Percentiles rank a stretch among this genome's conserved stretches.
Evolutionary conservation across 2,113 vertebrate species (phyloP).

Genomic region (Ictalurus punctatus): DNA sequence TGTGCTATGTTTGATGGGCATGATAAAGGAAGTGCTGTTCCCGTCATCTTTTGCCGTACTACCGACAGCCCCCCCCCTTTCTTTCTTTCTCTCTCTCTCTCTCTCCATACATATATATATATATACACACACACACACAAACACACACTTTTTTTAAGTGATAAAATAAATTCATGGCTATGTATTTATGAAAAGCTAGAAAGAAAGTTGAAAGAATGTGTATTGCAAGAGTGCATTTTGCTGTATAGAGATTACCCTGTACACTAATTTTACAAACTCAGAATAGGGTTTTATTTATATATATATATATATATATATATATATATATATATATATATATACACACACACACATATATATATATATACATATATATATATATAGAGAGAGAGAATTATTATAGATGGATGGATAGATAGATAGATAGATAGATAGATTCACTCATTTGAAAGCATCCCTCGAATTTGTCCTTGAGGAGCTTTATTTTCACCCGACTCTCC

Average conservation of each 20-base stretch:
- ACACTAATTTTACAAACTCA: background rate
- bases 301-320: too few relatives aligned
- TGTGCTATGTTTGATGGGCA: background rate
- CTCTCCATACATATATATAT: background rate
- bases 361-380: too few relatives aligned
- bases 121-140: too few relatives aligned
- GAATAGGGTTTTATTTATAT: background rate
- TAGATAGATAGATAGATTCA: too few relatives aligned
- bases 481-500: slow-evolving; percentile 5
- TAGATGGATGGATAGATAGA: too few relatives aligned
- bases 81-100: background rate
- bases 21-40: background rate
- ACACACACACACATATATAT: too few relatives aligned
- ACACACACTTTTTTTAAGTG: background rate
- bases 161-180: background rate
- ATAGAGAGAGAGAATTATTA: too few relatives aligned
- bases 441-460: background rate
- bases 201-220: background rate
- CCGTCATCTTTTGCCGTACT: background rate
- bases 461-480: slow-evolving; percentile 15
- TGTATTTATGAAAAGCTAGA: background rate
- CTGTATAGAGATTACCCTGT: background rate
- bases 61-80: too few relatives aligned
- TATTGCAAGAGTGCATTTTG: too few relatives aligned
- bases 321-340: too few relatives aligned